phyloP scores from a whole-genome alignment of 2,113 vertebrate species.

The Oncorhynchus kisutch region DNA sequence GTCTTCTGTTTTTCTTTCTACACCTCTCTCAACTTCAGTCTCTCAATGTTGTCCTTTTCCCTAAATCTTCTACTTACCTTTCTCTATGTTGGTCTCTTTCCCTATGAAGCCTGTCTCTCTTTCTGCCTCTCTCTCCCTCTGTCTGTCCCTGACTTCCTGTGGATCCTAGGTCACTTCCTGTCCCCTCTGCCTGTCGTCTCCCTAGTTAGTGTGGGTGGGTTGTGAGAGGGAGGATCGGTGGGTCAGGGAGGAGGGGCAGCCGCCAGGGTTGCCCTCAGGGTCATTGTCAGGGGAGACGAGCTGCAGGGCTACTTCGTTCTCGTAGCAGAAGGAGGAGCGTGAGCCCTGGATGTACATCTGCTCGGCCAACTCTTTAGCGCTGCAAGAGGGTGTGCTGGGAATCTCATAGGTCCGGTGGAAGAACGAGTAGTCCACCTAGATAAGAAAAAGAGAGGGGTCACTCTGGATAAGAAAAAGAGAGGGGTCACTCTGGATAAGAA shows the following conservation, averaged over 20 bases:
- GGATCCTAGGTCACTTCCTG: slow-evolving; percentile 1
- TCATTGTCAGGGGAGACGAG: slow-evolving; percentile 63
- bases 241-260: slow-evolving; percentile 39
- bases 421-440: slow-evolving; percentile 85
- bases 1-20: too few relatives aligned
- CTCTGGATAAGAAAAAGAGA: too few relatives aligned
- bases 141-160: slow-evolving; percentile 6
- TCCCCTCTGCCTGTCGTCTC: not conserved
- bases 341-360: slow-evolving; percentile 70
- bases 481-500: not conserved
- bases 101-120: not conserved
- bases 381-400: slow-evolving; percentile 81
- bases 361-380: slow-evolving; percentile 82
- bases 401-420: slow-evolving; percentile 86
- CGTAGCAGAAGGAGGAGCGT: slow-evolving; percentile 84
- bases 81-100: not conserved
- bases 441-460: not conserved
- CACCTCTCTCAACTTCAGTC: too few relatives aligned
- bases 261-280: slow-evolving; percentile 41
- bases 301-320: slow-evolving; percentile 86
- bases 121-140: not conserved
- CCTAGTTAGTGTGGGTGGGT: slow-evolving; percentile 65
- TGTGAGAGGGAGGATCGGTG: slow-evolving; percentile 40
- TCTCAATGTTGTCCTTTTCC: too few relatives aligned
- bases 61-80: too few relatives aligned